phyloP scores from a whole-genome alignment of 2,113 vertebrate species.

The Opisthocomus hoazin region DNA sequence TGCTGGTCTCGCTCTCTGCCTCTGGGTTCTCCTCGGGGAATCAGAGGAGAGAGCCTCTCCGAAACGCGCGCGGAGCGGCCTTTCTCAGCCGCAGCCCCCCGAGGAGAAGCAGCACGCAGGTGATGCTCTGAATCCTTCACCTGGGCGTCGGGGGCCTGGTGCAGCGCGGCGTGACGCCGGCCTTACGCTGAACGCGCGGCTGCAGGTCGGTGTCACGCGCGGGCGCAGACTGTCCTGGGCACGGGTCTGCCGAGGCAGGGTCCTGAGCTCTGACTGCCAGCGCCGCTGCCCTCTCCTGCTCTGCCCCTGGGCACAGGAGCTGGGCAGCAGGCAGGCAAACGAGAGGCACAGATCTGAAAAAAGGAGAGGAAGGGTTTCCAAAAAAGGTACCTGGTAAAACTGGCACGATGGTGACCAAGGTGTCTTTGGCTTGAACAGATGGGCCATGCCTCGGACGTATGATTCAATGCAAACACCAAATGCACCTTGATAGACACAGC shows the following conservation, averaged over 20 bases:
- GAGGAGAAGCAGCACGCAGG: fast-evolving
- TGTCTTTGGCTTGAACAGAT: neutral
- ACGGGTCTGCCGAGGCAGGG: neutral
- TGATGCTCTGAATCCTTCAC: neutral
- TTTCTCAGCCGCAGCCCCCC: neutral
- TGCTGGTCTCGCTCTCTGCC: conserved; percentile 41
- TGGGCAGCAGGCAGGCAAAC: neutral
- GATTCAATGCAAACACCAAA: neutral
- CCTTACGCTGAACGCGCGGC: neutral
- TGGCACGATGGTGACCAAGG: neutral
- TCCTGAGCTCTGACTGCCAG: neutral
- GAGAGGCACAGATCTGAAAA: neutral
- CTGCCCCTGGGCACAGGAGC: neutral
- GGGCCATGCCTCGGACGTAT: fast-evolving
- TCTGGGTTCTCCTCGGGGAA: neutral
- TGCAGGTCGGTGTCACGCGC: neutral
- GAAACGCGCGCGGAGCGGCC: no score
- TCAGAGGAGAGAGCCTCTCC: neutral
- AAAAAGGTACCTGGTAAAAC: neutral
- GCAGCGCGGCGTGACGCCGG: fast-evolving
- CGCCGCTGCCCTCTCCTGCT: neutral
- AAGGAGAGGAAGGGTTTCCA: neutral
- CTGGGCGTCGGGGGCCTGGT: neutral
- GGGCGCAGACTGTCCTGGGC: neutral
- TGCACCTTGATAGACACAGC: neutral